phyloP scores from a whole-genome alignment of 2,888 invertebrate species.

The Meloe dianella region DNA sequence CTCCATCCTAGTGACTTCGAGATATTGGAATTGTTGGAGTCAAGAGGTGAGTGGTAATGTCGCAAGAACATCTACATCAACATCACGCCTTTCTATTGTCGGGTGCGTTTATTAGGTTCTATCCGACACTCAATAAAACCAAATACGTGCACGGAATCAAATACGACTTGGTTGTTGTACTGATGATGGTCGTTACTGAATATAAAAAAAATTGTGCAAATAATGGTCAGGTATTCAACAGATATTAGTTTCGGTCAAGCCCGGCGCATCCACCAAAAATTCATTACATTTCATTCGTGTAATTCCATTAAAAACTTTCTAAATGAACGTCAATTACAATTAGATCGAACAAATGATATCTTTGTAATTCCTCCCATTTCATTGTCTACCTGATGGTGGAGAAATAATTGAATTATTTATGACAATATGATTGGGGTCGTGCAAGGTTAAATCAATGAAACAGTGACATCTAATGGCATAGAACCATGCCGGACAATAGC shows the following conservation, averaged over 20 bases:
- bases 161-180: background rate
- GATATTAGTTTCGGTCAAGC: background rate
- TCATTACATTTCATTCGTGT: background rate
- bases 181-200: background rate
- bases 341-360: background rate
- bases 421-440: constrained; percentile 47
- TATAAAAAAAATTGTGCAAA: background rate
- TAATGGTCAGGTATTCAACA: background rate
- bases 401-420: constrained; percentile 45
- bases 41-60: constrained; percentile 20
- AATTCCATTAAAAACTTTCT: background rate
- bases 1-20: background rate
- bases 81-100: constrained; percentile 35
- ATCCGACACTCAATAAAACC: constrained; percentile 41
- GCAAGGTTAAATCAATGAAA: constrained; percentile 49
- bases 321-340: background rate
- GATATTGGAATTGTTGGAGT: constrained; percentile 30
- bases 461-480: constrained; percentile 39
- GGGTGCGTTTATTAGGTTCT: constrained; percentile 40
- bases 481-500: constrained; percentile 45
- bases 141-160: constrained; percentile 36
- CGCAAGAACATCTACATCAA: constrained; percentile 38
- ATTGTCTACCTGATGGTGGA: background rate
- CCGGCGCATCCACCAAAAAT: constrained; percentile 2
- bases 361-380: background rate